A percentile compares a stretch with the other conserved stretches of the same genome.
phyloP scores from a whole-genome alignment of 2,888 invertebrate genomes.

The Scaptomyza polygonia region DNA sequence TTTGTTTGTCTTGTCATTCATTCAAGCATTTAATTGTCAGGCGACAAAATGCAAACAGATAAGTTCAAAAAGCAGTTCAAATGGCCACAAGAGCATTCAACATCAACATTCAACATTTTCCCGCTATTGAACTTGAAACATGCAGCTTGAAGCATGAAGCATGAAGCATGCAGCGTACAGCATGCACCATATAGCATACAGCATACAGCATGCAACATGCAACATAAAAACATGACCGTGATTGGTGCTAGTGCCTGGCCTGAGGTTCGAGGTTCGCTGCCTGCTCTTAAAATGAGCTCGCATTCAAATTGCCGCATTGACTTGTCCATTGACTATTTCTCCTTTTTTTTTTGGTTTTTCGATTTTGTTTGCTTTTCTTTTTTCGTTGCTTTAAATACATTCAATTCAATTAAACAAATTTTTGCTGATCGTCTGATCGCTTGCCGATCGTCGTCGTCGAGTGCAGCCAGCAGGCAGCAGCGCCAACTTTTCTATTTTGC shows the following conservation, averaged over 20 bases:
- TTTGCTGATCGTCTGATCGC: slow-evolving; percentile 56
- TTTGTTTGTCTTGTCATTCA: slow-evolving; percentile 72
- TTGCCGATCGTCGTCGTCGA: slow-evolving; percentile 53
- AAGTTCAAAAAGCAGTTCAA: slow-evolving; percentile 66
- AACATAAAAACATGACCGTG: slow-evolving; percentile 63
- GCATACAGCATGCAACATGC: slow-evolving; percentile 50
- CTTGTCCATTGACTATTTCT: slow-evolving; percentile 66
- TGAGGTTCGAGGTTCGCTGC: slow-evolving; percentile 31
- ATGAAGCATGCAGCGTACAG: slow-evolving; percentile 17
- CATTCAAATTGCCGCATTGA: slow-evolving; percentile 76
- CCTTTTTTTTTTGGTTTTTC: slow-evolving; percentile 4
- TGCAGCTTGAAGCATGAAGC: slow-evolving; percentile 44
- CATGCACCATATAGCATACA: slow-evolving; percentile 15
- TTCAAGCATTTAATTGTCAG: slow-evolving; percentile 75
- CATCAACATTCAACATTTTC: slow-evolving; percentile 49
- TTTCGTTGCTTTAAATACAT: slow-evolving; percentile 64
- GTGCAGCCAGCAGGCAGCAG: slow-evolving; percentile 28
- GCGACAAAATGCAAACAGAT: slow-evolving; percentile 78
- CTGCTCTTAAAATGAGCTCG: slow-evolving; percentile 69
- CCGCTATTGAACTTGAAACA: slow-evolving; percentile 65
- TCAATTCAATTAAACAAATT: slow-evolving; percentile 77
- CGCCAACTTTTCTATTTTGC: slow-evolving; percentile 74
- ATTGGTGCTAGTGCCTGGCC: slow-evolving; percentile 39
- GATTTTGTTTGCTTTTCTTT: slow-evolving; percentile 5
- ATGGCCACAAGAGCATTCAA: slow-evolving; percentile 49